phyloP scores from a whole-genome alignment of 2,888 invertebrate species.

The Trachelus tabidus region DNA sequence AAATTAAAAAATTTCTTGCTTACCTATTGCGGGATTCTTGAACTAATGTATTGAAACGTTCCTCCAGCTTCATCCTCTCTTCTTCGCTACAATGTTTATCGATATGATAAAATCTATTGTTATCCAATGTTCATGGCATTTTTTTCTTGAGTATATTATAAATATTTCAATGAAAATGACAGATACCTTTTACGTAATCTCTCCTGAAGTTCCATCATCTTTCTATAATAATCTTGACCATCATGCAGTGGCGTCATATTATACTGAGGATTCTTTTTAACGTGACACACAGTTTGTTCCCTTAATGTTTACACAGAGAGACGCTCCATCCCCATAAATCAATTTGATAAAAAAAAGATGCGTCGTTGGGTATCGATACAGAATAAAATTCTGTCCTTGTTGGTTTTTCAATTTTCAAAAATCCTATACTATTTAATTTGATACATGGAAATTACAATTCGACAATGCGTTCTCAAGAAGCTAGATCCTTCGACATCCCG shows the following conservation, averaged over 20 bases:
- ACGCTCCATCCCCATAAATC: background rate
- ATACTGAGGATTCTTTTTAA: background rate
- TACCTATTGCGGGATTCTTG: constrained; percentile 58
- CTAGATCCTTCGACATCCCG: constrained; percentile 37
- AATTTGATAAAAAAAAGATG: background rate
- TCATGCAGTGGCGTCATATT: constrained; percentile 47
- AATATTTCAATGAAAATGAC: background rate
- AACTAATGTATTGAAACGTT: constrained; percentile 52
- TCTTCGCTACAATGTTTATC: constrained; percentile 49
- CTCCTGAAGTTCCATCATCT: constrained; percentile 59
- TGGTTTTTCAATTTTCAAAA: background rate
- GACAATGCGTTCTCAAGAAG: background rate
- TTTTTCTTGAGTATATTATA: background rate
- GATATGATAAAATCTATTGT: background rate
- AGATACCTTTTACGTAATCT: constrained; percentile 56
- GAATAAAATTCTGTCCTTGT: background rate
- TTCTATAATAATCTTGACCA: constrained; percentile 51
- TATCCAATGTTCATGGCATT: background rate
- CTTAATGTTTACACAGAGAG: background rate
- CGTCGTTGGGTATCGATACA: background rate
- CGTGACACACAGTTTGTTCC: background rate
- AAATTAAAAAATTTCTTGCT: background rate
- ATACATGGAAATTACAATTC: background rate
- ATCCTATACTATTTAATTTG: background rate
- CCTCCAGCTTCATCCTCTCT: constrained; percentile 57